phyloP scores from a whole-genome alignment of 2,888 invertebrate species.

The Hydroisotoma schaefferi region DNA sequence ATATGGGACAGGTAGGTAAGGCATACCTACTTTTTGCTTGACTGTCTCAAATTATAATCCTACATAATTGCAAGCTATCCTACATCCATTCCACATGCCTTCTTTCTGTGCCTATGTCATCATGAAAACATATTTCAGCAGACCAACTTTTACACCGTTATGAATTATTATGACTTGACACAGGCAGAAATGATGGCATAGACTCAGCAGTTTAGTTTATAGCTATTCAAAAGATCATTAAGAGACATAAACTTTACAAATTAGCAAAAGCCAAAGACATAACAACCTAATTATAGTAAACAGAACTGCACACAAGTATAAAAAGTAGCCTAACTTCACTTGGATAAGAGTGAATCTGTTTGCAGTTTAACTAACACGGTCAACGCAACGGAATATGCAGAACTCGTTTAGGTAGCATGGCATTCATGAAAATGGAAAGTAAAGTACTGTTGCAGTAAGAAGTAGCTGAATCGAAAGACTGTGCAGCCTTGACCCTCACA shows the following conservation, averaged over 20 bases:
- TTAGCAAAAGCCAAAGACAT: neutral
- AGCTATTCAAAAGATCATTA: no score
- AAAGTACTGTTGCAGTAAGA: no score
- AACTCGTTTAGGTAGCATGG: neutral
- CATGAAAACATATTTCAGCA: no score
- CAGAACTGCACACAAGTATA: neutral
- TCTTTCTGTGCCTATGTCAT: no score
- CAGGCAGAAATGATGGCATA: no score
- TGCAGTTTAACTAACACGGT: neutral
- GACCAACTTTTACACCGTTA: no score
- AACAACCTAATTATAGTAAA: no score
- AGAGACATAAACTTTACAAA: neutral
- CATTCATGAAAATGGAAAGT: constrained; percentile 5
- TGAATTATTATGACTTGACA: no score
- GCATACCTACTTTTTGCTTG: neutral
- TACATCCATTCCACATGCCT: neutral
- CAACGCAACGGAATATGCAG: no score
- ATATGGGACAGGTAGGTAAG: neutral
- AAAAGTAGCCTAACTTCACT: neutral
- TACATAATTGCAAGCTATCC: neutral
- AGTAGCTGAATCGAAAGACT: neutral
- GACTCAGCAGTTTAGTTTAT: no score
- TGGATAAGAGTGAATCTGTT: neutral
- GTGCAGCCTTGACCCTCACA: neutral
- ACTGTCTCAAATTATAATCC: neutral